phyloP scores from a whole-genome alignment of 1,140 invertebrate species.

The Drosophila varians region DNA sequence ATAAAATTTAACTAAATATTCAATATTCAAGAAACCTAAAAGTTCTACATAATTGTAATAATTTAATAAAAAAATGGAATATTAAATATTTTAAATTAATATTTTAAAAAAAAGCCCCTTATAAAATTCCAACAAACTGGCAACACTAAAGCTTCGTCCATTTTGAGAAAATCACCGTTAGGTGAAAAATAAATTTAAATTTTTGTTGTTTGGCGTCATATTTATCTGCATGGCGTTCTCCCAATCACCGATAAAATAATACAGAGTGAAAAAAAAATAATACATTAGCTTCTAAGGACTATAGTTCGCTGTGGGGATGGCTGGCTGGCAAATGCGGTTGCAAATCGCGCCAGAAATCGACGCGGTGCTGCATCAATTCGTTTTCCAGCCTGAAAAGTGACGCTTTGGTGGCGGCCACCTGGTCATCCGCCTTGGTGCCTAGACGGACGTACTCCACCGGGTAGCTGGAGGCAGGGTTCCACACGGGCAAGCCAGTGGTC shows the following conservation, averaged over 20 bases:
- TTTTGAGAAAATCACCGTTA: conserved; percentile 15
- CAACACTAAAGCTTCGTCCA: not conserved
- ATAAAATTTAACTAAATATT: no score
- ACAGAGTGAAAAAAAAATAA: conserved; percentile 3
- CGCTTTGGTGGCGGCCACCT: conserved; percentile 1
- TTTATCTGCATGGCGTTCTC: not conserved
- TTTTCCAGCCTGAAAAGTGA: conserved; percentile 52
- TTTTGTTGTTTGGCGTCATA: not conserved
- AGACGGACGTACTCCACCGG: conserved; percentile 84
- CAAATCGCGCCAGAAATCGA: conserved; percentile 65
- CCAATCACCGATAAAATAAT: not conserved
- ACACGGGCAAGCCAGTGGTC: conserved; percentile 73
- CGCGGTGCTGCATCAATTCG: conserved; percentile 62
- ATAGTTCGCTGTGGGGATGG: conserved; percentile 26
- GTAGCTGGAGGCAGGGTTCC: conserved; percentile 83
- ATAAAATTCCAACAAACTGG: conserved; percentile 4
- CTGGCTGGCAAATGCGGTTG: conserved; percentile 60
- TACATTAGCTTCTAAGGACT: conserved; percentile 39
- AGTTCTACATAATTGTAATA: no score
- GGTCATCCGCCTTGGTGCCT: conserved; percentile 66
- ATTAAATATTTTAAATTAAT: no score
- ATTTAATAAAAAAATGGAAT: no score
- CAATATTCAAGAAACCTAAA: no score
- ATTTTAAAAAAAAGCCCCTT: no score
- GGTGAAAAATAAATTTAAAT: not conserved